A percentile compares a stretch with the other conserved stretches of the same genome.
These are phyloP conservation scores for Nebria salina DNA, from an alignment of 2,888 invertebrate species.

Conservation along the genomic window DNA sequence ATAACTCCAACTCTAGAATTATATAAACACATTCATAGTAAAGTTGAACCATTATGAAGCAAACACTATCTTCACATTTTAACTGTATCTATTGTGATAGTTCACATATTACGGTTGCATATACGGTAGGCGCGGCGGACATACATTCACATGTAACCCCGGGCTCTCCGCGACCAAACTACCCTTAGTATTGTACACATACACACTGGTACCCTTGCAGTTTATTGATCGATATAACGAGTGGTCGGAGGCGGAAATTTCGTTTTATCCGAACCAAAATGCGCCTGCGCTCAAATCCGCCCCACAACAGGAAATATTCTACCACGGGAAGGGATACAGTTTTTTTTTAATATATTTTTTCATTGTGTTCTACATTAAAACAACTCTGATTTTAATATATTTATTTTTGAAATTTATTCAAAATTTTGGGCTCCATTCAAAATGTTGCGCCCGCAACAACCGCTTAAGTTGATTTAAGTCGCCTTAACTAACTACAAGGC, in stretches of 20 bases:
- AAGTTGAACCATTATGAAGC: not conserved
- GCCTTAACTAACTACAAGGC: too few relatives aligned
- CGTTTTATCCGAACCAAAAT: not conserved
- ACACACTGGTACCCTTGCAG: not conserved
- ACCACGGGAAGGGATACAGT: not conserved
- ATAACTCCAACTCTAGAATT: too few relatives aligned
- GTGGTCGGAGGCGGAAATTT: not conserved
- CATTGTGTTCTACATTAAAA: too few relatives aligned
- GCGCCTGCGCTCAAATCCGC: not conserved
- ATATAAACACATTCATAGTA: not conserved
- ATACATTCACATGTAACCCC: not conserved
- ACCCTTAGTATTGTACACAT: not conserved
- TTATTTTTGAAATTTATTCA: too few relatives aligned
- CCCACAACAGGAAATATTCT: not conserved
- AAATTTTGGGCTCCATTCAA: too few relatives aligned
- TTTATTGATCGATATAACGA: constrained; percentile 1
- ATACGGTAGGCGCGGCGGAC: not conserved
- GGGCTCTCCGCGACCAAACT: not conserved
- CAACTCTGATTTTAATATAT: too few relatives aligned
- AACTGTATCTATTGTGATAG: not conserved
- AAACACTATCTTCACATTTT: not conserved
- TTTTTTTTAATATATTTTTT: too few relatives aligned
- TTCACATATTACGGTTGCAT: not conserved
- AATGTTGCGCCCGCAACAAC: too few relatives aligned
- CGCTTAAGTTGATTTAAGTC: too few relatives aligned